Percentiles rank a stretch among this genome's conserved stretches.
These are phyloP conservation scores for Varecia variegata DNA, from an alignment of 2,797 vertebrate species.

Conservation along the genomic window DNA sequence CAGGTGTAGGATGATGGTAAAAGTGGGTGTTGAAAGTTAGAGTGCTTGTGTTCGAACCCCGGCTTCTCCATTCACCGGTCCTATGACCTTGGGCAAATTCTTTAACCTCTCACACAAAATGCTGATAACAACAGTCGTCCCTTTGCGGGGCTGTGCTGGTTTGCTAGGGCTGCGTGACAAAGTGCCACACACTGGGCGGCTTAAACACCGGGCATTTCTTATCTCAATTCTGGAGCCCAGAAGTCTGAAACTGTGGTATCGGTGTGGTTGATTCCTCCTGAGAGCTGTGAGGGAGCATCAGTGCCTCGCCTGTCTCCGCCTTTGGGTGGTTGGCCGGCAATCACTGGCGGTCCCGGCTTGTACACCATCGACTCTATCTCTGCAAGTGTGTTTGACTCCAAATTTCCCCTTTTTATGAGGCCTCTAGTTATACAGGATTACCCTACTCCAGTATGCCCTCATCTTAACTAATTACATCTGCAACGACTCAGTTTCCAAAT, in stretches of 20 bases:
- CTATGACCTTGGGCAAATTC: neutral
- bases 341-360: rapidly evolving
- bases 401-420: neutral
- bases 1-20: neutral
- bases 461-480: neutral
- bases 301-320: neutral
- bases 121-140: neutral
- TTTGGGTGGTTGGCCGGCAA: neutral
- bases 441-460: neutral
- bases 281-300: neutral
- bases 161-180: neutral
- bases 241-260: neutral
- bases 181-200: neutral
- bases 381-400: neutral
- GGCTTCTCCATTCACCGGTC: neutral
- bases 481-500: neutral
- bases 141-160: neutral
- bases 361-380: neutral
- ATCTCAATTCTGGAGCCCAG: neutral
- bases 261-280: neutral
- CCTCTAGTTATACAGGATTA: neutral
- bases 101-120: neutral
- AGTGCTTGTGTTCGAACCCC: neutral
- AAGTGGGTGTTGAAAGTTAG: neutral
- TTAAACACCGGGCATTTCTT: neutral